Evolutionary conservation across 2,113 vertebrate genomes (phyloP).

Genomic region (Xenus cinereus): DNA sequence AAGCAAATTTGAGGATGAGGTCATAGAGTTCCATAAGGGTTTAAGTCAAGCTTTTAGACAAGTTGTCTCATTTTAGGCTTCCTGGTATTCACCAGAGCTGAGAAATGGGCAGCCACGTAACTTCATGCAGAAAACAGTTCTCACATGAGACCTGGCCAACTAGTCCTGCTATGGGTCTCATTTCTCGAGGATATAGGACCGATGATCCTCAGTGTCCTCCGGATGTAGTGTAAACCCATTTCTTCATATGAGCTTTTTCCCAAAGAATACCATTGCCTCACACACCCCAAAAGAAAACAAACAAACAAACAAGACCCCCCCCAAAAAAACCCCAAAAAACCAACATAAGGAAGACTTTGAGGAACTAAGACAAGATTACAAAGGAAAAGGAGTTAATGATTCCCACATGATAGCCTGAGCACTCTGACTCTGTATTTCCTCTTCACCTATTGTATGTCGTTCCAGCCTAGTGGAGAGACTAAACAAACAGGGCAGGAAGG

Average conservation of each 20-base stretch:
- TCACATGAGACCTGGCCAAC: background rate
- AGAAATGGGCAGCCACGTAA: background rate
- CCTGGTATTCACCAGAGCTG: background rate
- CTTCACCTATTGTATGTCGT: background rate
- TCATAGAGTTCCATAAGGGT: background rate
- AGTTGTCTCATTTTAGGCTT: background rate
- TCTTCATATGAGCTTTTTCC: background rate
- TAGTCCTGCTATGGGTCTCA: background rate
- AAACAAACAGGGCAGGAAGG: background rate
- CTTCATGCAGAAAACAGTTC: background rate
- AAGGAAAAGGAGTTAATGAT: background rate
- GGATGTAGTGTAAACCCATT: background rate
- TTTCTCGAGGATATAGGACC: background rate
- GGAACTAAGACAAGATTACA: background rate
- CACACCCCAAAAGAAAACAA: background rate
- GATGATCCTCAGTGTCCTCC: background rate
- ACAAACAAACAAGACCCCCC: background rate
- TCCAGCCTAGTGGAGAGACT: background rate
- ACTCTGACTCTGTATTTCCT: background rate
- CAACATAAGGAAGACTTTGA: background rate
- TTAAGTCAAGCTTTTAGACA: background rate
- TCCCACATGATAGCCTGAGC: background rate
- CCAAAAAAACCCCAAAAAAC: background rate
- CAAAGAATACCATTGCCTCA: background rate
- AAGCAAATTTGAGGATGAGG: background rate